Evolutionary conservation across 2,113 vertebrate genomes (phyloP).

Genomic region (Sclerurus mexicanus): DNA sequence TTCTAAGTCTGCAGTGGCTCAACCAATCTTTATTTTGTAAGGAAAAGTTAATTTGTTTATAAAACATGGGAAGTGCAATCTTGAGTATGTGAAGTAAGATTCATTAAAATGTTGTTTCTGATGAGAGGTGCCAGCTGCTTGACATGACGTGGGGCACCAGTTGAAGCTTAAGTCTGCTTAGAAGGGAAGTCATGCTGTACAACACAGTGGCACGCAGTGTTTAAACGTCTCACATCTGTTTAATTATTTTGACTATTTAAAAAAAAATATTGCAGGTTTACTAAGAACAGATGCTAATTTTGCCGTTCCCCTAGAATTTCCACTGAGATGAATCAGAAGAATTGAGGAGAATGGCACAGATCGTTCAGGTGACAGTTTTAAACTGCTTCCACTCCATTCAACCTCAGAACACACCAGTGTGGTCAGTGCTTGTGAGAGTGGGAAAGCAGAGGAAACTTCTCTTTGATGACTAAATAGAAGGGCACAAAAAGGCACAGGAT

Average conservation of each 20-base stretch:
- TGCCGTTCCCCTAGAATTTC: background rate
- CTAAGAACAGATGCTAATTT: background rate
- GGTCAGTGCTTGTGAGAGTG: background rate
- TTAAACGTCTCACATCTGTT: background rate
- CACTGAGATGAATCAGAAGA: background rate
- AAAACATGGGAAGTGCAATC: slow-evolving; percentile 40
- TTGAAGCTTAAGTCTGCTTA: background rate
- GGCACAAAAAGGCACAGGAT: background rate
- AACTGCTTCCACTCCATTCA: background rate
- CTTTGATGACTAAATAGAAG: background rate
- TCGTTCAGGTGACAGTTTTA: background rate
- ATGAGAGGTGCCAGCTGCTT: slow-evolving; percentile 40
- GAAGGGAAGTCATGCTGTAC: background rate
- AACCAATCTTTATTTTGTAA: slow-evolving; percentile 22
- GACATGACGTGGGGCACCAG: slow-evolving; percentile 4
- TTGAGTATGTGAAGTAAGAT: slow-evolving; percentile 29
- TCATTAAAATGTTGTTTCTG: slow-evolving; percentile 23
- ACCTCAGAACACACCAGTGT: background rate
- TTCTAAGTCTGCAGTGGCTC: background rate
- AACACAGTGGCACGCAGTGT: background rate
- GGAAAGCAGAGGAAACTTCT: background rate
- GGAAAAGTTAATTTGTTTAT: slow-evolving; percentile 55
- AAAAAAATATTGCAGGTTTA: background rate
- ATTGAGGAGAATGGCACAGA: background rate
- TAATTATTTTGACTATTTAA: background rate